Base-by-base conservation (phyloP, 2,797 vertebrate genomes). In the Okamejei kenojei region DNA sequence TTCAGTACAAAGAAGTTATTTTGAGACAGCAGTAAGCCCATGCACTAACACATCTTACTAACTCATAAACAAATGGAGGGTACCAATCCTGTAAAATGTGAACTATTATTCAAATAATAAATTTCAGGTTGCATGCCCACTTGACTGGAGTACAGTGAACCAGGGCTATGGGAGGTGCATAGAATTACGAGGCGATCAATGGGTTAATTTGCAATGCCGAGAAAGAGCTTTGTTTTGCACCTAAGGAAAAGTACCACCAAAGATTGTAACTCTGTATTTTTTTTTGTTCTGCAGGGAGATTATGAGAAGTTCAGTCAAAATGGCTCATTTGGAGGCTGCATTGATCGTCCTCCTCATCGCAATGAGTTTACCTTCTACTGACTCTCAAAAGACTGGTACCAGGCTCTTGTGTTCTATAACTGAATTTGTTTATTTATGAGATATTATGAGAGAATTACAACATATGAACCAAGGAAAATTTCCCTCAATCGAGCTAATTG, bases 361-460 rank as follows among this genome's bases (percentile, higher is more conserved):
- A 93, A 93, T 93, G 38, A 80, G 65, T 61, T 94, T 95, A 82
- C 93, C 93, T 54, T 93, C 93, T 80, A 73, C 93, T 93, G 93
- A 94, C 65, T 93, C 95, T 93, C 95, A 96, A 92, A 95, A 93
- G 93, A 94, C 91, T 93, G 96, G 96, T 97, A 96, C 26, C 26
- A 0, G 74, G 35, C 45, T 76, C 10, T 92, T 76, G 5, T 29
- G 29, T 74, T 92, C 7, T 26, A 68, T 19, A 5, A 93, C 15
- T 38, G 68, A 93, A 19, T 63, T n/a, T 54, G 19, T n/a, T 65
- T 93, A 91, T 6, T 26, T 84, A 13, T 29, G 54, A 5, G n/a
- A 58, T 84, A 29, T 84, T 26, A 84, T 5, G 54, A 26, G 23
- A n/a, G 26, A 61, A 84, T 29, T 23, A 13, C 45, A 7, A 81